Conservation (phyloP, 35 echinoderm and acorn worm genomes). For the Ophiothrix spiculata region DNA sequence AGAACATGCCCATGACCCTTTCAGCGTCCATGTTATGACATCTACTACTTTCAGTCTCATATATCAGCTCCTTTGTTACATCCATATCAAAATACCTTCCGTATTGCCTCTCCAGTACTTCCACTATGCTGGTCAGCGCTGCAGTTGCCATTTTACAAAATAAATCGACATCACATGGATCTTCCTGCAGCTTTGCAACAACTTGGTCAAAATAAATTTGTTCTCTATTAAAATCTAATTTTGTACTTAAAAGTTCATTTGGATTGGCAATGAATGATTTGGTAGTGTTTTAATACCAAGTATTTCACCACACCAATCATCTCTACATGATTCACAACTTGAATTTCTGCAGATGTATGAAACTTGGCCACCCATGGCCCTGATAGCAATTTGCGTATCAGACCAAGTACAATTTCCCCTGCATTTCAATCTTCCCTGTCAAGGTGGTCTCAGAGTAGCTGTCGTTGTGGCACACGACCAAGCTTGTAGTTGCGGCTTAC, state of each 20-base stretch:
- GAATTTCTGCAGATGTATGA: background rate
- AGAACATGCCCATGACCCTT: slow-evolving; percentile 30
- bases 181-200: background rate
- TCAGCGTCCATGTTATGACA: slow-evolving; percentile 41
- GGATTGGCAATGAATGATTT: background rate
- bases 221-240: background rate
- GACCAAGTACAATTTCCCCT: background rate
- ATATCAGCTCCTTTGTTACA: background rate
- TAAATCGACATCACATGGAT: background rate
- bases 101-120: background rate
- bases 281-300: background rate
- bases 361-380: slow-evolving; percentile 11
- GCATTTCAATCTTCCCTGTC: background rate
- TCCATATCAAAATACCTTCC: slow-evolving; percentile 17
- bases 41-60: slow-evolving; percentile 2
- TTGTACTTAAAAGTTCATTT: background rate
- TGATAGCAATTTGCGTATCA: background rate
- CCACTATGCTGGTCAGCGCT: background rate
- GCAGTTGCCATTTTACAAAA: no score
- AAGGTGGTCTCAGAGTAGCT: background rate
- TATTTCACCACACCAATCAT: background rate
- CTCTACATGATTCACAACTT: background rate
- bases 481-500: background rate
- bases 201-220: background rate
- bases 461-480: background rate